phyloP scores from a whole-genome alignment of 2,888 invertebrate genomes.

The Embidobia sp. region DNA sequence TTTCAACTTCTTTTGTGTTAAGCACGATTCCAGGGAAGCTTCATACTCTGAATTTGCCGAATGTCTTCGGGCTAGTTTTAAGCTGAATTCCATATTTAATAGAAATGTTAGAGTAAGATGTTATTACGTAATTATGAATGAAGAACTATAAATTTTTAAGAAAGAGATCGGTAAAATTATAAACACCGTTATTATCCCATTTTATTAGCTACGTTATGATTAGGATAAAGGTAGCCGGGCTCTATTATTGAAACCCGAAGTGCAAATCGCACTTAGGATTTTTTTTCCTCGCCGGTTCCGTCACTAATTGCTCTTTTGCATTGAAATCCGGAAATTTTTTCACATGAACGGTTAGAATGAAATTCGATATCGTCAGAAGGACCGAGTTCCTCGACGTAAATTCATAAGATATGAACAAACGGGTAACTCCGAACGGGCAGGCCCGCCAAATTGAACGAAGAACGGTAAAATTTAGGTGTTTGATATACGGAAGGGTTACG shows the following conservation, averaged over 20 bases:
- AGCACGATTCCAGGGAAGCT: conserved; percentile 30
- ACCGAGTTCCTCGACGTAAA: conserved; percentile 6
- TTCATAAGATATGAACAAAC: conserved; percentile 21
- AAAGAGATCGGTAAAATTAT: conserved; percentile 5
- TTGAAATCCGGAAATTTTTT: conserved; percentile 28
- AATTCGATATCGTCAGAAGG: conserved; percentile 25
- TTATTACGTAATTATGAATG: conserved; percentile 28
- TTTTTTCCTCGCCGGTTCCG: not conserved
- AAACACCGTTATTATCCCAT: conserved; percentile 21
- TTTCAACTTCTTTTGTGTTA: conserved; percentile 20
- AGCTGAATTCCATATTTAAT: conserved; percentile 3
- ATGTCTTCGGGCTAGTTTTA: not conserved
- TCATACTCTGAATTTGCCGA: not conserved
- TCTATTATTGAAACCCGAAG: conserved; percentile 1
- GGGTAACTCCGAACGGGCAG: not conserved
- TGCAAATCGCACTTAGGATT: conserved; percentile 26
- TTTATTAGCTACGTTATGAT: conserved; percentile 12
- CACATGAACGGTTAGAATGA: not conserved
- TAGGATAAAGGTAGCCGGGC: conserved; percentile 1
- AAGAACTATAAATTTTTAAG: conserved; percentile 20
- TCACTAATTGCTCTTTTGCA: conserved; percentile 14
- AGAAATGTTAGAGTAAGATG: conserved; percentile 2
- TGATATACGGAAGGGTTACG: conserved; percentile 68
- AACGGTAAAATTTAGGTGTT: conserved; percentile 38
- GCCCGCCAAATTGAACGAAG: conserved; percentile 17